Base-by-base conservation (phyloP, 2,797 vertebrate genomes). In the Leptodactylus fallax region DNA sequence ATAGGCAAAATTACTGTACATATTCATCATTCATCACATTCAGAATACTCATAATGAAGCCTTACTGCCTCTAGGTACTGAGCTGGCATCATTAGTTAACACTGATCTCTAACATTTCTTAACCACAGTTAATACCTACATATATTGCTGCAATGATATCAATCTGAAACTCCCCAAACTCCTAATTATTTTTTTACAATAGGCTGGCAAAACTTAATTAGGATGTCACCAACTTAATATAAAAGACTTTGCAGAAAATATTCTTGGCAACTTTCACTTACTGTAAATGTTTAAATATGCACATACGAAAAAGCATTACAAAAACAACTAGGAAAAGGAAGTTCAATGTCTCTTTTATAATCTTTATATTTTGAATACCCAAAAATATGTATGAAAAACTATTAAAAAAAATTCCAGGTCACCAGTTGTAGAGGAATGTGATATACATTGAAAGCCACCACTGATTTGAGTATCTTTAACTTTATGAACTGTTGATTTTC, bases 391-490 rank as follows among this genome's bases (percentile, higher is more conserved):
- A 17, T 36, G 56, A 6, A 25, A 14, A 13, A 77, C n/a, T n/a
- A 84, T 65, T 17, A 36, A 36, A 36, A 36, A 71, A 63, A 45
- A 58, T 71, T 76, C 56, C 3, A 21, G 77, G 21, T 55, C 76
- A 67, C 47, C 27, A 19, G 51, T 23, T 77, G 55, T 55, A 45
- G 23, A 72, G 3, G 4, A 81, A 81, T 85, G 55, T 47, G 2
- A 47, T 27, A 78, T 17, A 51, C 92, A 94, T 96, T 93, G 94
- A 93, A 93, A 95, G 94, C 95, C 94, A 94, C 91, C 94, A 95
- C 93, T 91, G 91, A 90, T 91, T 14, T 0, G 79, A 91, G 90
- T 92, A 93, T 90, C 90, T 91, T 90, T 90, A 88, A 90, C 93
- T 95, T 93, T 91, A 90, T 94, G 91, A 87, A 90, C 74, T 92